Base-by-base conservation (phyloP, 2,797 vertebrate species). In the Neosilurus hyrtlii region DNA sequence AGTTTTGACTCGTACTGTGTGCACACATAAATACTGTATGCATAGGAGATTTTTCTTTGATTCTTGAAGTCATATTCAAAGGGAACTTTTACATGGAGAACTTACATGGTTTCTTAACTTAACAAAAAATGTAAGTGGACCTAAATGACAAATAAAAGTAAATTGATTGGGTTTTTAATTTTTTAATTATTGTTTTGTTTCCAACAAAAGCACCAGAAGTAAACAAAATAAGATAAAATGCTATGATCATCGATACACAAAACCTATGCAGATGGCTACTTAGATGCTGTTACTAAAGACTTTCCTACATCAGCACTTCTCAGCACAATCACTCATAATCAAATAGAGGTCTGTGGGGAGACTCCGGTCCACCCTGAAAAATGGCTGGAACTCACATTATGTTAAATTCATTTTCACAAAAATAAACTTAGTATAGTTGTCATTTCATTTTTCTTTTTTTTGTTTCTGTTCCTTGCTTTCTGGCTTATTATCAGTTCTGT, bases 241-340 rank as follows among this genome's bases (percentile, higher is more conserved):
- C 8, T 24, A 54, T 54, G n/a, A 20, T 51, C 14, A 16, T 10
- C 26, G n/a, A 26, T 26, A 56, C 1, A 54, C 7, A 26, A 54
- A 22, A 30, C 7, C 51, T 54, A 54, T 2, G 2, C 8, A 73
- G 9, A 54, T 18, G 15, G 7, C 51, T 73, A 26, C 52, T 72
- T 26, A 52, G 14, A 1, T 26, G 49, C n/a, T 52, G 49, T 54
- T 72, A 22, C n/a, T 54, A 54, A 54, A 7, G 26, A 9, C 70
- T 54, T 73, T 54, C 51, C 51, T 54, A 24, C 7, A 14, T 72
- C 49, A 26, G 70, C n/a, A 2, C 15, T 73, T 57, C 26, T 4
- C n/a, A n/a, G n/a, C n/a, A n/a, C n/a, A n/a, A 74, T 74, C 54
- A 57, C 51, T 73, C 51, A 73, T 54, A 22, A 73, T 73, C 70